phyloP scores from a whole-genome alignment of 2,797 vertebrate genomes.

The Falco columbarius region DNA sequence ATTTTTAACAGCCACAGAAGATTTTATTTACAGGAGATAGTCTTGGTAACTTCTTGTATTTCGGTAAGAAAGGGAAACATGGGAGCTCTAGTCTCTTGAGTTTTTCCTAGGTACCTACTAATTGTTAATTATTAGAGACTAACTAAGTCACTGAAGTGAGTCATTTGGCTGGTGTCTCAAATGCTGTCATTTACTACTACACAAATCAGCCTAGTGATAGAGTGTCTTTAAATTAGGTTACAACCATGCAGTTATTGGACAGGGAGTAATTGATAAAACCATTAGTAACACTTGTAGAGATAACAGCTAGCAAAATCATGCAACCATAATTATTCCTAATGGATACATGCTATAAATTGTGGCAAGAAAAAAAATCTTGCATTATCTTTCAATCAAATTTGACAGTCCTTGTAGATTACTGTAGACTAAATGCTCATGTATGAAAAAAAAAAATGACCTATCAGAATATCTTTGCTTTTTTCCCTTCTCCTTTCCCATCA shows the following conservation, averaged over 20 bases:
- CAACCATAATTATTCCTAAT: conserved; percentile 96
- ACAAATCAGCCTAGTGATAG: conserved; percentile 91
- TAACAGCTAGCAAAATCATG: conserved; percentile 95
- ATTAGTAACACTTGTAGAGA: conserved; percentile 99
- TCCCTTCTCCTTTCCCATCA: conserved; percentile 33
- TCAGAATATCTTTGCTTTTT: conserved; percentile 64
- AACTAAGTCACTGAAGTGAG: conserved; percentile 86
- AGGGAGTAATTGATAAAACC: conserved; percentile 96
- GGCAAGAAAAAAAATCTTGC: conserved; percentile 82
- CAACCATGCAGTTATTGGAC: conserved; percentile 93
- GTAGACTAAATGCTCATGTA: conserved; percentile 77
- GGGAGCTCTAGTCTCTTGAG: conserved; percentile 71
- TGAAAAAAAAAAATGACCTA: conserved; percentile 75
- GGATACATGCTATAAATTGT: conserved; percentile 94
- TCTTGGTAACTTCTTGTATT: conserved; percentile 65
- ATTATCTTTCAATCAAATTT: conserved; percentile 90
- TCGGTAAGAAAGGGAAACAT: conserved; percentile 69
- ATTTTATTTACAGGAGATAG: conserved; percentile 61
- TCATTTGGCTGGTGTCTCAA: conserved; percentile 85
- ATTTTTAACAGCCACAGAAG: conserved; percentile 2
- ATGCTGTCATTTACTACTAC: conserved; percentile 89
- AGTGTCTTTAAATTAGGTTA: conserved; percentile 98
- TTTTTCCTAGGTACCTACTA: conserved; percentile 79
- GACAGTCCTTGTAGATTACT: conserved; percentile 86
- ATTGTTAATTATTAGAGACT: conserved; percentile 90